These are phyloP conservation scores for Corythornis madagascariensis DNA, from an alignment of 2,113 vertebrate species.

Conservation along the genomic window DNA sequence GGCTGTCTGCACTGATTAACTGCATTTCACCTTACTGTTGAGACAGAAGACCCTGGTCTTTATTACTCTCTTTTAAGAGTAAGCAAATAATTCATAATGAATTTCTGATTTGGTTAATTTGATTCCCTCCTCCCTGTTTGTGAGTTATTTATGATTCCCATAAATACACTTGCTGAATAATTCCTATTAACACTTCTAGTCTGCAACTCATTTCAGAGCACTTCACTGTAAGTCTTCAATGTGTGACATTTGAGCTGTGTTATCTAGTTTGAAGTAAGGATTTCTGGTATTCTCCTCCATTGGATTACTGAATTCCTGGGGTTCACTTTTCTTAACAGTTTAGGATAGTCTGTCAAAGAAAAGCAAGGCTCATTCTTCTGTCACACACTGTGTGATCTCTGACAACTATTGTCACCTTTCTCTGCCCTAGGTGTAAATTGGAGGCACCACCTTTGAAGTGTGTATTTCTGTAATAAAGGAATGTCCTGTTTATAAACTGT, in stretches of 20 bases:
- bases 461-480: background rate
- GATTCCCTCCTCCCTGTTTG: background rate
- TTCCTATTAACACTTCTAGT: background rate
- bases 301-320: background rate
- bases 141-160: slow-evolving; percentile 44
- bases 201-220: slow-evolving; percentile 21
- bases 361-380: background rate
- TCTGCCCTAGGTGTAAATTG: background rate
- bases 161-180: slow-evolving; percentile 8
- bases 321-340: background rate
- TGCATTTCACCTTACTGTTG: background rate
- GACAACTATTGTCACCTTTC: background rate
- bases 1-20: background rate
- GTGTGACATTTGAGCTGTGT: background rate
- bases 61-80: background rate
- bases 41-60: background rate
- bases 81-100: slow-evolving; percentile 14
- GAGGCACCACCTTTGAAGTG: background rate
- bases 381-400: background rate
- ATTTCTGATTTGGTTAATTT: slow-evolving; percentile 45
- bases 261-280: slow-evolving; percentile 1
- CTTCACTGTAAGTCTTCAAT: background rate
- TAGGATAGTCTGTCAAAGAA: background rate
- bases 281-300: background rate
- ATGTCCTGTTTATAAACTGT: background rate